Base-by-base conservation (phyloP, 2,113 vertebrate species). In the Caloenas nicobarica region DNA sequence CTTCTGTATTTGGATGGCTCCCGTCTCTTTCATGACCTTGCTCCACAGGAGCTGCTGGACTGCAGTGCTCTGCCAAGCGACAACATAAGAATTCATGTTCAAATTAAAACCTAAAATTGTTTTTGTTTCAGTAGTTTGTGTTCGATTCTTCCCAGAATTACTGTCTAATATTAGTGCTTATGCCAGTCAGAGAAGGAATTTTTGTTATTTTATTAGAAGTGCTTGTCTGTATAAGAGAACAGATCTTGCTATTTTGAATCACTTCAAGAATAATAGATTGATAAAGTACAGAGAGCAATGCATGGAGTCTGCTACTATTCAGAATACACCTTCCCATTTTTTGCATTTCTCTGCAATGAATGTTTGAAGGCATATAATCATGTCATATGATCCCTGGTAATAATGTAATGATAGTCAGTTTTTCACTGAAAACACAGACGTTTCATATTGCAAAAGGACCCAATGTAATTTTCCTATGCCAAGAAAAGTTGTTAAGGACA, bases 1-100 rank as follows among this genome's bases (percentile, higher is more conserved):
- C 93, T 76, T 68, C 44, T 2, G 21, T 72, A 57, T 91, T 93
- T 95, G 86, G 82, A 86, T 94, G 95, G 93, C 48, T 80, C 88
- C 34, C 0, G 0, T 50, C 87, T 92, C 53, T 40, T 33, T 61
- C 11, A 1, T 69, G 93, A 94, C 93, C 91, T 92, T 92, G 77
- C 77, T 82, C 88, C 62, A 42, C 57, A 40, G 95, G 92, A 92
- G 65, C 77, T 92, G 61, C 83, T 87, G 86, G 90, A 61, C 93
- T 33, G 23, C 57, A 50, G 44, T 11, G 58, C 66, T 91, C 76
- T 92, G 88, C 77, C 81, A 84, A 95, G 66, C 13, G 65, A 36
- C 64, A 89, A 44, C 69, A 26, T 25, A 60, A 66, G 50, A 88
- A 93, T 65, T 78, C 50, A 11, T 21, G 50, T 76, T 85, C 50